These are phyloP conservation scores for Machimus atricapillus DNA, from an alignment of 2,888 invertebrate genomes.

Conservation along the genomic window DNA sequence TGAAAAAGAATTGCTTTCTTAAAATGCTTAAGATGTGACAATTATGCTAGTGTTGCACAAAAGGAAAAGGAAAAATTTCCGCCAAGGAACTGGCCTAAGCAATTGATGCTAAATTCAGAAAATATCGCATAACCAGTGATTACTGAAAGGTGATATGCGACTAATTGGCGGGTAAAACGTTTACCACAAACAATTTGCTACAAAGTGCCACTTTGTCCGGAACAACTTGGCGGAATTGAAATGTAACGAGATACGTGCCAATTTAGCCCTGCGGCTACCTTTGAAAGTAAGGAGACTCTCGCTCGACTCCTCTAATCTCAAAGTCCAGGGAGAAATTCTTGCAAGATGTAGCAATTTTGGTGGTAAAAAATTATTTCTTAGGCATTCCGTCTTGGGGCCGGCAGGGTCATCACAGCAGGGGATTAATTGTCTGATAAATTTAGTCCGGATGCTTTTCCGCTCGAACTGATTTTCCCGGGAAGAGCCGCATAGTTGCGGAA, in stretches of 20 bases:
- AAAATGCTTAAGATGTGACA: neutral
- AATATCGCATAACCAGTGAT: conserved; percentile 14
- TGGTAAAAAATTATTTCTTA: neutral
- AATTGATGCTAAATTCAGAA: neutral
- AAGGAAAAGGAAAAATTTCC: neutral
- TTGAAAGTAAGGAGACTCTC: neutral
- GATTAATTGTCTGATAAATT: neutral
- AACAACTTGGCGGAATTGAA: neutral
- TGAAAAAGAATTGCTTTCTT: neutral
- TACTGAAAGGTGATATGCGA: conserved; percentile 8
- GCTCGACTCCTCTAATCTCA: conserved; percentile 10
- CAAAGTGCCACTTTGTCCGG: neutral
- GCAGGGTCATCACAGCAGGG: neutral
- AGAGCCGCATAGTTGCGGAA: neutral
- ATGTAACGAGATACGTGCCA: conserved; percentile 33
- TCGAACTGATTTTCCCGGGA: neutral
- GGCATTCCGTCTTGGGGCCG: neutral
- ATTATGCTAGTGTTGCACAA: neutral
- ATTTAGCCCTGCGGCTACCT: neutral
- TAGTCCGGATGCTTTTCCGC: neutral
- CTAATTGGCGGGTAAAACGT: neutral
- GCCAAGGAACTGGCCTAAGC: neutral
- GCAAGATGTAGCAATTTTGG: neutral
- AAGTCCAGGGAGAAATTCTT: neutral
- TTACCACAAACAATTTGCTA: conserved; percentile 35